Evolutionary conservation across 2,888 invertebrate species (phyloP), one percentile per base, ranked within the genome.

Genomic region (Enchytraeus crypticus): DNA sequence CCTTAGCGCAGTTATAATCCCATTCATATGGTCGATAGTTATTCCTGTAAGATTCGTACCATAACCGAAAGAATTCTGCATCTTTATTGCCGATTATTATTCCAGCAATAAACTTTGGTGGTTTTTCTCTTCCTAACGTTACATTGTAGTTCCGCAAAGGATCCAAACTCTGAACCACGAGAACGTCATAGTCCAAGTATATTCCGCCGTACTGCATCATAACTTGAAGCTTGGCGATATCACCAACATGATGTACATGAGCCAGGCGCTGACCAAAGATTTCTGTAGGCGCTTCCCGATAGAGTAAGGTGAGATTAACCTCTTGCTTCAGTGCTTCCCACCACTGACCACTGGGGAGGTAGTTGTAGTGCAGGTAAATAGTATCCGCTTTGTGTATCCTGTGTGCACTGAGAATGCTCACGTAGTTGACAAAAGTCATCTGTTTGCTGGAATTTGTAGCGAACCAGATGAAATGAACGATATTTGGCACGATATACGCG

Each of bases 391-490:
- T 57, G 38, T 68, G 65, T 11, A 64, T 56, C 46, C 62, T 64
- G 51, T 64, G 55, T 11, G 69, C 69, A 32, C 67, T 66, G 49
- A 63, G 34, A 21, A 69, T 61, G 57, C 69, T 68, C 21, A 70
- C 53, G 46, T 65, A 64, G 53, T 69, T 62, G 30, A 66, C 27
- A 54, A 69, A 69, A 32, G 54, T 30, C 59, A 66, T 59, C 5
- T 33, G 43, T 11, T 33, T 47, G n/a, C n/a, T n/a, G n/a, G n/a
- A n/a, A n/a, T n/a, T n/a, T n/a, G n/a, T n/a, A n/a, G n/a, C n/a
- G n/a, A n/a, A 69, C 65, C 66, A 66, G 5, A 66, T 62, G 57
- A 62, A 69, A 53, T 70, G 70, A 11, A 70, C 66, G 29, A 69
- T 57, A 49, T 66, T 68, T 3, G 70, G 69, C n/a, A 70, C 66